phyloP scores from a whole-genome alignment of 92 coral and sea anemone species.

The Bergia puertoricense region DNA sequence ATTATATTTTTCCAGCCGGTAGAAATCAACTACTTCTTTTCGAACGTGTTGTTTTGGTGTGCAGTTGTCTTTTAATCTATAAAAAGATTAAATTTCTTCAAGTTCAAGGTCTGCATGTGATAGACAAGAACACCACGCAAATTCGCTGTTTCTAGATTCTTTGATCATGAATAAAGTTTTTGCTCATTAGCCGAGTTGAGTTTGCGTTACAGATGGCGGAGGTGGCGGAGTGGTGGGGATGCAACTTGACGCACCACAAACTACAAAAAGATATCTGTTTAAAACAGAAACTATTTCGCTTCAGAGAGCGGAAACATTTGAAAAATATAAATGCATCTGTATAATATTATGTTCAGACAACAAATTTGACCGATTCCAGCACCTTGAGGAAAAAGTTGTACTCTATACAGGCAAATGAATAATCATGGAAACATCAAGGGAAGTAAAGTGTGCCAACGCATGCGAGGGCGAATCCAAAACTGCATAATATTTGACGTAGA shows the following conservation, averaged over 20 bases:
- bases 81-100: too few species aligned
- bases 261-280: neutral
- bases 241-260: neutral
- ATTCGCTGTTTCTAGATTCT: neutral
- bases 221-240: neutral
- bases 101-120: neutral
- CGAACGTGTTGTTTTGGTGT: neutral
- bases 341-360: too few species aligned
- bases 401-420: too few species aligned
- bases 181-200: neutral
- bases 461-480: too few species aligned
- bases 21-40: neutral
- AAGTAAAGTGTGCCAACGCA: too few species aligned
- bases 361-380: too few species aligned
- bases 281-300: neutral
- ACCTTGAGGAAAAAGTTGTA: too few species aligned
- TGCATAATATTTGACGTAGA: too few species aligned
- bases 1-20: too few species aligned
- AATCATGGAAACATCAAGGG: too few species aligned
- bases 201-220: neutral
- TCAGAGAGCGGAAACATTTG: too few species aligned
- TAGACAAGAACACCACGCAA: neutral
- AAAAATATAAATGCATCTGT: too few species aligned
- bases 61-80: neutral
- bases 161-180: neutral